Conservation (phyloP, 2,113 vertebrate species). For the Pseudolaguvia tuberculata region DNA sequence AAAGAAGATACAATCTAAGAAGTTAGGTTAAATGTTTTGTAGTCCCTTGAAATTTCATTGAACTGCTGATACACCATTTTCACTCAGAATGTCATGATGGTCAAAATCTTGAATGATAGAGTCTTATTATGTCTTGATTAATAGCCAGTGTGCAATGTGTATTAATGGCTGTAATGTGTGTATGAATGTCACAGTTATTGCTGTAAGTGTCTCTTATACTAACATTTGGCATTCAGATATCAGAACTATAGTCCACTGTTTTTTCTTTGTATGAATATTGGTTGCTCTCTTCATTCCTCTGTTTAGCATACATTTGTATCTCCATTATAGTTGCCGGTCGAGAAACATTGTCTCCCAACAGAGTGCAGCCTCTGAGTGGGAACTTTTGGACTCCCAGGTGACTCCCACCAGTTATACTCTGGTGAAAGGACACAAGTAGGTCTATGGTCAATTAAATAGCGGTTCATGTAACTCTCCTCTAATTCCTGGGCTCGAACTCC, state of each 20-base stretch:
- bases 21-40: not conserved
- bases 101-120: not conserved
- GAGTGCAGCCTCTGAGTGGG: slow-evolving; percentile 60
- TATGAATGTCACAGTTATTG: too few species aligned
- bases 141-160: not conserved
- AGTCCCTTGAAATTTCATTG: too few species aligned
- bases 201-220: not conserved
- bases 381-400: slow-evolving; percentile 50
- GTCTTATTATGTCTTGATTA: not conserved
- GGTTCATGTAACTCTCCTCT: slow-evolving; percentile 75
- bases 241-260: not conserved
- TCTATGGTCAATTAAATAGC: slow-evolving; percentile 66
- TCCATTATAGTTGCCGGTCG: not conserved
- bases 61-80: not conserved
- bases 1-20: not conserved
- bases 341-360: slow-evolving; percentile 46
- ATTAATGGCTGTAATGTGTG: not conserved
- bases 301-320: slow-evolving; percentile 10
- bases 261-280: not conserved
- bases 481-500: slow-evolving; percentile 56
- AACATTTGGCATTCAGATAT: not conserved
- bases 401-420: slow-evolving; percentile 72
- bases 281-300: slow-evolving; percentile 22
- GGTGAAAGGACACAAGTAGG: slow-evolving; percentile 69
- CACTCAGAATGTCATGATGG: too few species aligned